Conservation (phyloP, 2,888 invertebrate species). For the Oscheius sp. region DNA sequence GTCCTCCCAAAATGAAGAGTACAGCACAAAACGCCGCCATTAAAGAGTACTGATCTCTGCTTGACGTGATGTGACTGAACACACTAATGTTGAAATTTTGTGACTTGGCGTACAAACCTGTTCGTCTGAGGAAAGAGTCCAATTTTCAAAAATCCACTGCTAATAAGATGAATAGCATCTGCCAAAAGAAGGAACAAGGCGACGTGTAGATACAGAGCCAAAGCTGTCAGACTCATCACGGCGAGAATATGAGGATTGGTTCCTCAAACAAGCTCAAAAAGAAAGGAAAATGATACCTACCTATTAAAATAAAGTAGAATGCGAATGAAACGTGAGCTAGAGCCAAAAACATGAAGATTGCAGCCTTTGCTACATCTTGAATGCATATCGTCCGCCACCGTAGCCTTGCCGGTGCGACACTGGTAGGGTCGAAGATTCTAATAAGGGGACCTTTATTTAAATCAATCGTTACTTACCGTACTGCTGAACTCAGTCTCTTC, state of each 20-base stretch:
- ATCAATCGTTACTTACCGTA: slow-evolving; percentile 39
- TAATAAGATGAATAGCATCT: slow-evolving; percentile 33
- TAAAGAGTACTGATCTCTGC: slow-evolving; percentile 37
- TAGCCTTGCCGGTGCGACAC: slow-evolving; percentile 15
- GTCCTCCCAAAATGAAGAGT: slow-evolving; percentile 50
- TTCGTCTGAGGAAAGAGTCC: background rate
- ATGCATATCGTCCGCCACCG: slow-evolving; percentile 46
- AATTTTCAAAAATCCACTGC: background rate
- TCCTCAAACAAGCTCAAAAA: slow-evolving; percentile 41
- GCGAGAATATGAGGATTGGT: slow-evolving; percentile 54
- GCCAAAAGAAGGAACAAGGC: slow-evolving; percentile 45
- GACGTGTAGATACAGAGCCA: slow-evolving; percentile 58
- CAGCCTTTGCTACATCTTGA: slow-evolving; percentile 50
- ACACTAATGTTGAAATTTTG: background rate
- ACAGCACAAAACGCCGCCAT: slow-evolving; percentile 47
- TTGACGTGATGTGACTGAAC: slow-evolving; percentile 15
- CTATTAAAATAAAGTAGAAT: slow-evolving; percentile 54
- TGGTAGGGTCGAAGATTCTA: slow-evolving; percentile 18
- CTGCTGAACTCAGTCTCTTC: slow-evolving; percentile 43
- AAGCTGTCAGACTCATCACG: slow-evolving; percentile 47
- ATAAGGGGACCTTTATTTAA: background rate
- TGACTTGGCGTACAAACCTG: slow-evolving; percentile 2
- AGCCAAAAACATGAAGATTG: slow-evolving; percentile 48
- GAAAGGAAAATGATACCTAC: slow-evolving; percentile 31
- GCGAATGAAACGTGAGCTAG: slow-evolving; percentile 55